Conservation (phyloP, 2,888 invertebrate genomes). For the Melanchra persicariae region DNA sequence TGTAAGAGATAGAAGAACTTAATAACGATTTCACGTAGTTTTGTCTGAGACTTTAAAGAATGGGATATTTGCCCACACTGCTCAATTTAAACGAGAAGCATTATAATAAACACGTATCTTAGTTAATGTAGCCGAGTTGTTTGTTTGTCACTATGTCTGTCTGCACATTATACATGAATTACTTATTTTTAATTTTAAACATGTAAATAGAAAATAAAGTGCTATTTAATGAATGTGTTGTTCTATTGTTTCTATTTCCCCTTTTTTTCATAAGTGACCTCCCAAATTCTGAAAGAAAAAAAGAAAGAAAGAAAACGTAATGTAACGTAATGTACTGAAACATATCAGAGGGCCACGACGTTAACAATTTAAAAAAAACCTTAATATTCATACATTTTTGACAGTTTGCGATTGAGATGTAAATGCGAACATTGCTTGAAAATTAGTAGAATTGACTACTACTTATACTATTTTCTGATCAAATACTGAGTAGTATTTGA, state of each 20-base stretch:
- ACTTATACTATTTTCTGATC: too few species aligned
- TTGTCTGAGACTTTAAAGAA: neutral
- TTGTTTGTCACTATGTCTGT: slow-evolving; percentile 44
- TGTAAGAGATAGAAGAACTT: too few species aligned
- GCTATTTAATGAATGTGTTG: slow-evolving; percentile 67
- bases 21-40: neutral
- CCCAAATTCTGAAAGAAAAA: neutral
- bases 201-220: slow-evolving; percentile 82
- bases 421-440: too few species aligned
- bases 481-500: too few species aligned
- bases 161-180: slow-evolving; percentile 51
- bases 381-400: too few species aligned
- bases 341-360: too few species aligned
- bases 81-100: neutral
- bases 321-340: too few species aligned
- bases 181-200: slow-evolving; percentile 63
- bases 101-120: slow-evolving; percentile 5
- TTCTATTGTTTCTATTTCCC: neutral
- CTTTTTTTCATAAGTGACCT: neutral
- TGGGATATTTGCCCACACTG: slow-evolving; percentile 20
- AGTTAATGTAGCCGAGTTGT: slow-evolving; percentile 19
- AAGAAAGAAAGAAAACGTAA: too few species aligned
- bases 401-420: too few species aligned
- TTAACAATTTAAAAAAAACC: too few species aligned
- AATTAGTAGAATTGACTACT: too few species aligned